Evolutionary conservation across 2,888 invertebrate genomes (phyloP).

Genomic region (Nomada ferruginata): DNA sequence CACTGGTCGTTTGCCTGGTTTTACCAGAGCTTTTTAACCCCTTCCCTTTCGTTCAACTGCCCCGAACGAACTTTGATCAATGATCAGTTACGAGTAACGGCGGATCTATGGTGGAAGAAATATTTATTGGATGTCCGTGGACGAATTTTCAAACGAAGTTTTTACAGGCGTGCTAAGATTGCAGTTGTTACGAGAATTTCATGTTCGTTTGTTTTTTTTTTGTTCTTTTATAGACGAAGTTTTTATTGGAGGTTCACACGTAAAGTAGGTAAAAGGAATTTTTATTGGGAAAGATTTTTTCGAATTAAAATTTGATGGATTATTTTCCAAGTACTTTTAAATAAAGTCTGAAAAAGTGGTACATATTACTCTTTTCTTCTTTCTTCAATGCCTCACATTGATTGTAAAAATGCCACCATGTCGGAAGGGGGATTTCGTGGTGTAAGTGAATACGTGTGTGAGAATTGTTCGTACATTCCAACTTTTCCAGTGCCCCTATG

Average conservation of each 20-base stretch:
- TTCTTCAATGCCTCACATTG: no score
- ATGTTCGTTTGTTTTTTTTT: neutral
- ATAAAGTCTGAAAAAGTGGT: no score
- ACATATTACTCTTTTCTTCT: no score
- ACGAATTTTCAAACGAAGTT: constrained; percentile 13
- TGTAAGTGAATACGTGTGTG: no score
- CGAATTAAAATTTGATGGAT: no score
- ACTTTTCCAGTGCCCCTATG: no score
- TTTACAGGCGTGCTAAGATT: neutral
- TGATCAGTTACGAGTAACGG: neutral
- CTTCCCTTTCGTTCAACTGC: neutral
- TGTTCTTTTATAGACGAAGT: neutral
- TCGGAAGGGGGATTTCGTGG: no score
- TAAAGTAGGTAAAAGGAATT: neutral
- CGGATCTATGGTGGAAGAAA: neutral
- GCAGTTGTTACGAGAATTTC: neutral
- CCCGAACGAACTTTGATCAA: neutral
- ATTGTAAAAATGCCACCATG: no score
- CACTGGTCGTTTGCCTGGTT: neutral
- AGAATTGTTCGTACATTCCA: no score
- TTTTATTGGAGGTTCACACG: constrained; percentile 18
- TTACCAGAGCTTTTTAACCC: neutral
- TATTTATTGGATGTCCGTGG: neutral
- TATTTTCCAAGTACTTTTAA: no score
- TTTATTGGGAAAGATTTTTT: neutral